Evolutionary conservation across 2,113 vertebrate genomes (phyloP).

Genomic region (Hemicordylus capensis): DNA sequence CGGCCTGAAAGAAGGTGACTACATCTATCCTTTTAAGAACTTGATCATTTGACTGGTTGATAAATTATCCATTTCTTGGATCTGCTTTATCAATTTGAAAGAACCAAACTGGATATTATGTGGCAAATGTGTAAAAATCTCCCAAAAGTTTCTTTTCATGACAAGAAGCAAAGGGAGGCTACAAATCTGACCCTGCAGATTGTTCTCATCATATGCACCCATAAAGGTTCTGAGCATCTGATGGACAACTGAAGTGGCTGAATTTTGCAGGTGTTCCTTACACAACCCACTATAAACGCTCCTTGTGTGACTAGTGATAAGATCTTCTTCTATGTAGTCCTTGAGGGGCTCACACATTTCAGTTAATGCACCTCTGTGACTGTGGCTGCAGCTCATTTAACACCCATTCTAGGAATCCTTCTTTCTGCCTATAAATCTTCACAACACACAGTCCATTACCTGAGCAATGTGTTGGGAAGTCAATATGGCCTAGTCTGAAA

Average conservation of each 20-base stretch:
- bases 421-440: constrained; percentile 33
- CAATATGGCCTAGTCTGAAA: constrained; percentile 35
- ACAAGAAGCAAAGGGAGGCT: too few species aligned
- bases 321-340: background rate
- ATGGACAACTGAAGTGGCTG: background rate
- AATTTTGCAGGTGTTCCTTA: background rate
- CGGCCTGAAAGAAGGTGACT: too few species aligned
- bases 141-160: too few species aligned
- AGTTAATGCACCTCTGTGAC: constrained; percentile 13
- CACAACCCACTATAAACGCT: background rate
- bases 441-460: constrained; percentile 46
- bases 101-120: too few species aligned
- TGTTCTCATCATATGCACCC: too few species aligned
- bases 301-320: background rate
- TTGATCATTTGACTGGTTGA: too few species aligned
- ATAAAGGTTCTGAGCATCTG: background rate
- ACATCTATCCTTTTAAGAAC: too few species aligned
- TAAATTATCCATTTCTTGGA: too few species aligned
- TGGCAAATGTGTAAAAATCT: too few species aligned
- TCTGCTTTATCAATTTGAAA: too few species aligned
- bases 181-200: too few species aligned
- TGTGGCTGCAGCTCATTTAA: constrained; percentile 17
- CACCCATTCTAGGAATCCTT: constrained; percentile 8
- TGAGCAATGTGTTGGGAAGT: constrained; percentile 13
- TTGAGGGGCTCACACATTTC: background rate